These are phyloP conservation scores for Pocota personata DNA, from an alignment of 2,888 invertebrate species.

Conservation along the genomic window DNA sequence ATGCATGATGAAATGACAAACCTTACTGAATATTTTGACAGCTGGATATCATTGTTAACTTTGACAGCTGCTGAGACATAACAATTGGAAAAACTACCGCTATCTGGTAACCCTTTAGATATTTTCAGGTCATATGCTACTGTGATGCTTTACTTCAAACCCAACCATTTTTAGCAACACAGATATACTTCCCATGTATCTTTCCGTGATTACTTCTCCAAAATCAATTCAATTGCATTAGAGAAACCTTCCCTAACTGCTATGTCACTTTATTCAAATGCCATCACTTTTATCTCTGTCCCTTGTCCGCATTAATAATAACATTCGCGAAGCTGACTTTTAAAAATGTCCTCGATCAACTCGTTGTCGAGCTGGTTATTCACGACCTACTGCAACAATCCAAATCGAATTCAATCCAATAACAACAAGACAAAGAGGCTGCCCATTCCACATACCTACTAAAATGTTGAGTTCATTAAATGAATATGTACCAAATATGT, in stretches of 20 bases:
- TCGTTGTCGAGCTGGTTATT: slow-evolving; percentile 13
- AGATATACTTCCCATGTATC: too few species aligned
- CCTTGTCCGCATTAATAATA: slow-evolving; percentile 20
- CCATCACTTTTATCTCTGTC: slow-evolving; percentile 64
- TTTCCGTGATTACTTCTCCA: neutral
- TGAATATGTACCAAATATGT: slow-evolving; percentile 71
- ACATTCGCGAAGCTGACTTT: slow-evolving; percentile 54
- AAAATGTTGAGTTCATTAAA: slow-evolving; percentile 72
- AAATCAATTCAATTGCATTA: neutral
- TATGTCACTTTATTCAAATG: slow-evolving; percentile 62
- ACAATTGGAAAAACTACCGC: too few species aligned
- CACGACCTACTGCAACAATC: slow-evolving; percentile 62
- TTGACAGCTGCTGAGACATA: too few species aligned
- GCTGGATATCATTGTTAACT: too few species aligned
- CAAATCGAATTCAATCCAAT: neutral
- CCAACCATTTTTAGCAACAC: too few species aligned
- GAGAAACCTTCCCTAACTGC: neutral
- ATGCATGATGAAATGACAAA: too few species aligned
- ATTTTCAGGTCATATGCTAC: too few species aligned
- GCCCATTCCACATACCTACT: slow-evolving; percentile 9
- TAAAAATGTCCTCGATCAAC: slow-evolving; percentile 52
- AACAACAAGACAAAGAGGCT: slow-evolving; percentile 12
- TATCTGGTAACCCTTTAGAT: too few species aligned
- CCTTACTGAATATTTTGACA: too few species aligned
- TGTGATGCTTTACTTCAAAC: too few species aligned